phyloP scores from a whole-genome alignment of 2,113 vertebrate genomes.

The Mola mola region DNA sequence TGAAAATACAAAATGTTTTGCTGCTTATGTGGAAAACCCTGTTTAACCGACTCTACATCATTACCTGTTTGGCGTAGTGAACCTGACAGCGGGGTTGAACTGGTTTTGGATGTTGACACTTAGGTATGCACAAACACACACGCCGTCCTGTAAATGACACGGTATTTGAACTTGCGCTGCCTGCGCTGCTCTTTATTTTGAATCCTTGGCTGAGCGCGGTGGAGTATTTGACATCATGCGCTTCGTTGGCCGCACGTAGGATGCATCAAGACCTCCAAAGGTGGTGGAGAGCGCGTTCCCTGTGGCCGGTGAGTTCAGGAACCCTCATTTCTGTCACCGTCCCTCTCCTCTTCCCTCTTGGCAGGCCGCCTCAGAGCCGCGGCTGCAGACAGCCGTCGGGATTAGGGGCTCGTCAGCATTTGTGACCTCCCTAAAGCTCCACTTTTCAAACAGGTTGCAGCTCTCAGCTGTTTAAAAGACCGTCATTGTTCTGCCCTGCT shows the following conservation, averaged over 20 bases:
- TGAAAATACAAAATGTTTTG: slow-evolving; percentile 33
- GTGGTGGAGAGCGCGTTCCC: slow-evolving; percentile 13
- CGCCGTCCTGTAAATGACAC: slow-evolving; percentile 18
- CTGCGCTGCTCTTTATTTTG: not conserved
- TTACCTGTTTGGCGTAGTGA: slow-evolving; percentile 40
- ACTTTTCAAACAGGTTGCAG: slow-evolving; percentile 82
- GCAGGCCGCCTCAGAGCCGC: slow-evolving; percentile 29
- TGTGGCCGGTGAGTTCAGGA: slow-evolving; percentile 52
- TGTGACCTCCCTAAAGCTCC: slow-evolving; percentile 74
- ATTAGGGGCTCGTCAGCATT: slow-evolving; percentile 79
- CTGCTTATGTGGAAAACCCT: slow-evolving; percentile 60
- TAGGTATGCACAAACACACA: slow-evolving; percentile 4
- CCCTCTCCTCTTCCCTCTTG: slow-evolving; percentile 35
- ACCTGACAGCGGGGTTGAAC: slow-evolving; percentile 50
- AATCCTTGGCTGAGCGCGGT: not conserved
- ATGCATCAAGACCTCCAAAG: slow-evolving; percentile 56
- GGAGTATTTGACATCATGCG: not conserved
- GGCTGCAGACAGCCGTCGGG: slow-evolving; percentile 61
- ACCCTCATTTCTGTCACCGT: not conserved
- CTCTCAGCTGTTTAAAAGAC: slow-evolving; percentile 80
- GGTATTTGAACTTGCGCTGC: slow-evolving; percentile 2
- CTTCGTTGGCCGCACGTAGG: not conserved
- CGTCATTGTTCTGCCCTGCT: slow-evolving; percentile 76
- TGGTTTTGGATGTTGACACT: slow-evolving; percentile 58
- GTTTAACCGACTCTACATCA: slow-evolving; percentile 72